phyloP scores from a whole-genome alignment of 2,113 vertebrate genomes.

The Poicephalus gulielmi region DNA sequence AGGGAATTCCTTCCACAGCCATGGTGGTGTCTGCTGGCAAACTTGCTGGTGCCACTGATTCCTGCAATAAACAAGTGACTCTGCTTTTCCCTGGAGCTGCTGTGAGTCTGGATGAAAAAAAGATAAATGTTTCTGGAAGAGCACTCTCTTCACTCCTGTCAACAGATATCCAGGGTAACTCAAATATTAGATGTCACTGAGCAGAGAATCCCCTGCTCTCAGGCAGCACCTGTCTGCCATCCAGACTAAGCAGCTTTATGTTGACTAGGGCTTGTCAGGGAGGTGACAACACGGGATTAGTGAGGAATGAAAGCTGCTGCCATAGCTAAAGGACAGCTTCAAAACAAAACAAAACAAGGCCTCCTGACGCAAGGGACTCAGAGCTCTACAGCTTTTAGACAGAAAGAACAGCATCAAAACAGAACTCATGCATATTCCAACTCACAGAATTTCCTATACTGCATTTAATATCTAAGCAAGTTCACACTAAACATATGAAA shows the following conservation, averaged over 20 bases:
- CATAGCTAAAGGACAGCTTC: not conserved
- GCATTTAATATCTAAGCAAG: not conserved
- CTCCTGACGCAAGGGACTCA: not conserved
- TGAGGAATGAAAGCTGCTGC: slow-evolving; percentile 26
- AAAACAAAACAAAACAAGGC: not conserved
- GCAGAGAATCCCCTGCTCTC: not conserved
- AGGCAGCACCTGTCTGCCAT: not conserved
- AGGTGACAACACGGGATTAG: slow-evolving; percentile 35
- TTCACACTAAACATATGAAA: not conserved
- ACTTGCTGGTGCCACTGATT: not conserved
- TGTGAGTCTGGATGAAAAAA: not conserved
- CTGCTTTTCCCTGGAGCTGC: not conserved
- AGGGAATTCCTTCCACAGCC: slow-evolving; percentile 45
- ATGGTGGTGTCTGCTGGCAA: not conserved
- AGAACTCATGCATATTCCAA: not conserved
- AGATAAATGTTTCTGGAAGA: not conserved
- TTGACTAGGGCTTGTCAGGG: not conserved
- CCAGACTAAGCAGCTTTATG: not conserved
- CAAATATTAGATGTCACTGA: not conserved
- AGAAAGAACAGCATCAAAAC: not conserved
- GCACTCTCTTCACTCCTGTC: not conserved
- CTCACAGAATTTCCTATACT: not conserved
- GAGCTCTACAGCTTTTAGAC: not conserved
- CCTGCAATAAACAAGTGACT: not conserved
- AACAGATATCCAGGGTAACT: not conserved